These are phyloP conservation scores for Gallinago jamesoni DNA, from an alignment of 2,113 vertebrate genomes.

Conservation along the genomic window DNA sequence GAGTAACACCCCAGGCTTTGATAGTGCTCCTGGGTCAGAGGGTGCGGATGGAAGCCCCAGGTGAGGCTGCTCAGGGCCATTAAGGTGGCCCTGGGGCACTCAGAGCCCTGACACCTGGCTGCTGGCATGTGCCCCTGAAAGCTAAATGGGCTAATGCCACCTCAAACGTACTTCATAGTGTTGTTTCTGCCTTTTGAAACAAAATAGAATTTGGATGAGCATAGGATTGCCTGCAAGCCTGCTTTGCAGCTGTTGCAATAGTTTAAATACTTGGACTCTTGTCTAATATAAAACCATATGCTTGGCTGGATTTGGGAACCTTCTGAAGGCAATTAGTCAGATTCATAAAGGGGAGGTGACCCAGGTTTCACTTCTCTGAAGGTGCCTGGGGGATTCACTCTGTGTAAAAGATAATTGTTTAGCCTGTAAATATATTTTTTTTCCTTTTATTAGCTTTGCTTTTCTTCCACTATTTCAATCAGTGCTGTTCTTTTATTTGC, in stretches of 20 bases:
- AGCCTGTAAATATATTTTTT: background rate
- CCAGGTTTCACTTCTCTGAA: background rate
- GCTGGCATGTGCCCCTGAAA: background rate
- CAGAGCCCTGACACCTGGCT: background rate
- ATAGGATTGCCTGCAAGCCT: background rate
- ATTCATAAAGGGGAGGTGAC: background rate
- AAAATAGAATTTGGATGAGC: background rate
- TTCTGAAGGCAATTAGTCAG: background rate
- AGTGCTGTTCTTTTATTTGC: background rate
- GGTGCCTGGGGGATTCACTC: background rate
- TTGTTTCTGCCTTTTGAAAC: background rate
- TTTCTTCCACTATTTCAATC: background rate
- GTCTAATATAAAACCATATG: background rate
- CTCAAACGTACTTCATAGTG: background rate
- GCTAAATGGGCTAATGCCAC: background rate
- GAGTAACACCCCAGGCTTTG: background rate
- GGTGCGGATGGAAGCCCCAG: background rate
- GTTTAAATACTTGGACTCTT: background rate
- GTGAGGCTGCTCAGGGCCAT: background rate
- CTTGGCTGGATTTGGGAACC: background rate
- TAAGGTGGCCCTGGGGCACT: background rate
- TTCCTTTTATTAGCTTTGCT: background rate
- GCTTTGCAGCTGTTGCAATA: background rate
- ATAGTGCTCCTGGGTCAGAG: background rate
- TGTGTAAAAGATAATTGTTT: background rate